Conservation (phyloP, 2,797 vertebrate species). For the Sylvia borin region DNA sequence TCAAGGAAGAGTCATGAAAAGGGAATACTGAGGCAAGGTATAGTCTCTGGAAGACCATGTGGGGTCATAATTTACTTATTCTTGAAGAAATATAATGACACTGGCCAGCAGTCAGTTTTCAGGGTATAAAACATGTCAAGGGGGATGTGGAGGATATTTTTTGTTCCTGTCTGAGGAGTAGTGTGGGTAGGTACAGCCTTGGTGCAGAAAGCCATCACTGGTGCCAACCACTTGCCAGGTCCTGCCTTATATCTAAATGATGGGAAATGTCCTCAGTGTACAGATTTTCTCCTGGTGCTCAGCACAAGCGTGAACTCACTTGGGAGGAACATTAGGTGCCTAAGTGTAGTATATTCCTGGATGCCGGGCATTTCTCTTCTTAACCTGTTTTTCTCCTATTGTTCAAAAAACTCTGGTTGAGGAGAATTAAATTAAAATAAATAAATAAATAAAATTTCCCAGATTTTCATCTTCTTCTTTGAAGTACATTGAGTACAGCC, state of each 20-base stretch:
- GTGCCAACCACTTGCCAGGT: neutral
- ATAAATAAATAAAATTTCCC: no score
- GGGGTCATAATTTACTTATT: neutral
- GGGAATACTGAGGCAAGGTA: neutral
- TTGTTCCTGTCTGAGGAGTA: neutral
- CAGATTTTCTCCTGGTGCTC: neutral
- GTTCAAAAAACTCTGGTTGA: neutral
- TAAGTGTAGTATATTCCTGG: neutral
- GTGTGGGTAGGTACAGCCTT: neutral
- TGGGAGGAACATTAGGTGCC: neutral
- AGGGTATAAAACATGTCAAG: neutral
- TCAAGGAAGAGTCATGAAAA: neutral
- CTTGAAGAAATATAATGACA: neutral
- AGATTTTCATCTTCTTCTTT: neutral
- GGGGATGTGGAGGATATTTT: fast-evolving
- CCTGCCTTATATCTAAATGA: neutral
- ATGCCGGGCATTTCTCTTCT: neutral
- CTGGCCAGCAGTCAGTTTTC: neutral
- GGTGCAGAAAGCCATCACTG: neutral
- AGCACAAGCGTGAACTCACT: neutral
- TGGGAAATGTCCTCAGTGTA: neutral
- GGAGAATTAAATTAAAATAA: no score
- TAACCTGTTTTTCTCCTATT: neutral
- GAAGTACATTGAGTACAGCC: neutral
- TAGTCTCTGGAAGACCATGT: neutral